Percentiles rank a stretch among this genome's conserved stretches.
Conservation (phyloP, 1,140 invertebrate species). For the Macrobrachium nipponense region DNA sequence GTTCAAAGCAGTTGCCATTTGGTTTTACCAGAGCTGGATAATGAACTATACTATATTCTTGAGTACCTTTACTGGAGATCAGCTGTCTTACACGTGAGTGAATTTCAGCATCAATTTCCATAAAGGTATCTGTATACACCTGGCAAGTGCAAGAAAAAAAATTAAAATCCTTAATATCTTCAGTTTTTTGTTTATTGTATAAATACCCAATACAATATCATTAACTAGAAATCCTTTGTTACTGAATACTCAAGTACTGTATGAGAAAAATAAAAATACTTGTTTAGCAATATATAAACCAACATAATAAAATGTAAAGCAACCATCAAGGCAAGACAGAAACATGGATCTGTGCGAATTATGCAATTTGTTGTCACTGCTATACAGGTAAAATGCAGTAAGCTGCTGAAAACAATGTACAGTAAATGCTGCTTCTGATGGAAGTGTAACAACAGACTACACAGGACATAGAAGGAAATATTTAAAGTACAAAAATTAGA, state of each 20-base stretch:
- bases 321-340: conserved; percentile 45
- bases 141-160: no score
- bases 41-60: no score
- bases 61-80: no score
- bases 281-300: conserved; percentile 46
- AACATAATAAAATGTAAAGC: conserved; percentile 16
- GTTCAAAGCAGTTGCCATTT: no score
- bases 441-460: conserved; percentile 45
- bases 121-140: no score
- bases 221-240: conserved; percentile 60
- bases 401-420: conserved; percentile 14
- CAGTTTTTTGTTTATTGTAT: conserved; percentile 56
- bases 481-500: conserved; percentile 36
- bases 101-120: no score
- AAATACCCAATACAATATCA: conserved; percentile 61
- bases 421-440: conserved; percentile 35
- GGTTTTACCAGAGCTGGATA: no score
- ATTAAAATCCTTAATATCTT: no score
- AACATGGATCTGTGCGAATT: conserved; percentile 43
- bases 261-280: conserved; percentile 55
- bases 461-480: conserved; percentile 38
- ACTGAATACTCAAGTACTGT: conserved; percentile 55
- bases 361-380: conserved; percentile 41
- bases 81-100: no score
- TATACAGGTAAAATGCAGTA: conserved; percentile 30